Evolutionary conservation across 2,113 vertebrate genomes (phyloP).

Genomic region (Falcunculus frontatus): DNA sequence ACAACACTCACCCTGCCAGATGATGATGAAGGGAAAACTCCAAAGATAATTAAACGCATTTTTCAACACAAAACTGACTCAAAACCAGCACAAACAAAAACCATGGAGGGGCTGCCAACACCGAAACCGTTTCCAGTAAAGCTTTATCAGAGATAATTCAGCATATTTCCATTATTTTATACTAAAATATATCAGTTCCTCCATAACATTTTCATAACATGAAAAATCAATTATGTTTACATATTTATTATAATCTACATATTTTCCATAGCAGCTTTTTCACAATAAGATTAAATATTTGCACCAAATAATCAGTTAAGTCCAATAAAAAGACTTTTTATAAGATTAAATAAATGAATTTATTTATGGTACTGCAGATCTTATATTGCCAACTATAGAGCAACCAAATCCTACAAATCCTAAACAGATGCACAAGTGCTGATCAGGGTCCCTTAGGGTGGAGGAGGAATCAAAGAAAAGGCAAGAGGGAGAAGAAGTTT

Average conservation of each 20-base stretch:
- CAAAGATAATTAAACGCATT: background rate
- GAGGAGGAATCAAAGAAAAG: constrained; percentile 54
- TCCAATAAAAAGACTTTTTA: constrained; percentile 64
- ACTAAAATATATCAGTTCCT: constrained; percentile 36
- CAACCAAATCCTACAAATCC: constrained; percentile 61
- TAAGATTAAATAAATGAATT: constrained; percentile 77
- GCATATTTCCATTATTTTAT: constrained; percentile 38
- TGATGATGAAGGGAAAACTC: background rate
- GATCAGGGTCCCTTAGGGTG: constrained; percentile 45
- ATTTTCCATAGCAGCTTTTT: constrained; percentile 44
- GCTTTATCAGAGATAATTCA: constrained; percentile 57
- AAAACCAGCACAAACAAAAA: constrained; percentile 18
- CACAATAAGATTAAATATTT: constrained; percentile 51
- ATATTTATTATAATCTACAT: constrained; percentile 33
- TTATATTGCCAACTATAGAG: constrained; percentile 63
- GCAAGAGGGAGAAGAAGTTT: background rate
- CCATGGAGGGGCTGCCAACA: constrained; percentile 37
- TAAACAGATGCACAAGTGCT: constrained; percentile 57
- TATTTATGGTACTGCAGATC: constrained; percentile 69
- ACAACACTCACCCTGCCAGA: background rate
- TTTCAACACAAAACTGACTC: background rate
- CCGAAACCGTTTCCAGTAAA: constrained; percentile 17
- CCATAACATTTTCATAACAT: background rate
- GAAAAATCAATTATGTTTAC: constrained; percentile 12
- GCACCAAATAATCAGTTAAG: constrained; percentile 57